Percentiles rank a stretch among this genome's conserved stretches.
Evolutionary conservation across 2,113 vertebrate genomes (phyloP).

Genomic region (Hypanus sabinus): DNA sequence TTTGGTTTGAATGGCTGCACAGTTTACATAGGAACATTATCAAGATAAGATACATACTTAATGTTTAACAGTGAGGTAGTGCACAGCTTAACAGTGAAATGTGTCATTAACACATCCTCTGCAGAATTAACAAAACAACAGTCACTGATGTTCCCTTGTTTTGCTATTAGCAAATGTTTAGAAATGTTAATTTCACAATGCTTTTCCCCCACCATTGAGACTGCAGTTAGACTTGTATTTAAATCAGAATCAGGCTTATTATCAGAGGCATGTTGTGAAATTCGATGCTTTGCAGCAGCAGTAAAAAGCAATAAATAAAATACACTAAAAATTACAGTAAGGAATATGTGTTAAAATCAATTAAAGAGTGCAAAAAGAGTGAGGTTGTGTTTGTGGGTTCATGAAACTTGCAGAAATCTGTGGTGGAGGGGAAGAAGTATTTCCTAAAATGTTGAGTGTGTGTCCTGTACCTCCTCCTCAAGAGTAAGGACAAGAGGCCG

Average conservation of each 20-base stretch:
- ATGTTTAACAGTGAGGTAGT: neutral
- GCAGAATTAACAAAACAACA: conserved; percentile 31
- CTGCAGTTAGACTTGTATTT: conserved; percentile 15
- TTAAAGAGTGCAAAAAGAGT: no score
- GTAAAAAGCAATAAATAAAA: no score
- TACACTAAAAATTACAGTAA: no score
- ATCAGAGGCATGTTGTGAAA: no score
- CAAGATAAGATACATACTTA: neutral
- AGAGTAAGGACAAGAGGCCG: no score
- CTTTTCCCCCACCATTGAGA: neutral
- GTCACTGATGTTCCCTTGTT: neutral
- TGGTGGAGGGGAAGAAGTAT: no score
- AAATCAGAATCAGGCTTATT: neutral
- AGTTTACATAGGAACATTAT: neutral
- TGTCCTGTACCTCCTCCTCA: no score
- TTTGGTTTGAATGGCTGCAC: neutral
- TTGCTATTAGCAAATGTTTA: neutral
- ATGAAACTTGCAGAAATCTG: no score
- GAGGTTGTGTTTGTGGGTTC: no score
- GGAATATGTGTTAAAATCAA: no score
- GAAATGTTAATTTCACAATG: conserved; percentile 23
- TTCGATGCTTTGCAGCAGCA: no score
- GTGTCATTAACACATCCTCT: conserved; percentile 29
- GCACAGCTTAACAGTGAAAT: neutral
- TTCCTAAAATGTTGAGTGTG: no score